Conservation (phyloP, 2,113 vertebrate genomes). For the Spermophilus dauricus region DNA sequence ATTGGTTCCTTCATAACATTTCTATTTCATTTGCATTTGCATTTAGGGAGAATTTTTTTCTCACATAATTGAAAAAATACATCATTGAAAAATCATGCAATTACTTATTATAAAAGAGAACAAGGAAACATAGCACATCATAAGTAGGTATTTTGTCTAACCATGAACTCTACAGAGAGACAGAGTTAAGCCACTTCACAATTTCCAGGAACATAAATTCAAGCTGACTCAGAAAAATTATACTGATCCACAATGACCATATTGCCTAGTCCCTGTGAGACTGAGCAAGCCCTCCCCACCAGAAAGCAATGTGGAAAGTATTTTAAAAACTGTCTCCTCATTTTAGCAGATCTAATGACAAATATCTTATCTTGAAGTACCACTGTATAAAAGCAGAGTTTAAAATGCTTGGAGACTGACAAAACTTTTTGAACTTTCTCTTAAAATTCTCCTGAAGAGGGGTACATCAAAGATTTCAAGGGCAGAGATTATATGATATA, state of each 20-base stretch:
- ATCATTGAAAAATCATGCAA: background rate
- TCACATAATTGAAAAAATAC: conserved; percentile 39
- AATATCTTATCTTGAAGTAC: background rate
- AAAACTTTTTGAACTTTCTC: background rate
- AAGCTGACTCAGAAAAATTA: background rate
- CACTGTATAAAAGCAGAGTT: background rate
- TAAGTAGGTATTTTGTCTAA: conserved; percentile 21
- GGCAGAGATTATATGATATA: background rate
- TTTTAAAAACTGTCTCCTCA: background rate
- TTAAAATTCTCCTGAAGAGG: background rate
- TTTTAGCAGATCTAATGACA: background rate
- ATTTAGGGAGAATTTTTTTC: conserved; percentile 51
- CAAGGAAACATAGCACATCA: background rate
- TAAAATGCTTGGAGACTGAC: background rate
- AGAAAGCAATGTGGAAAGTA: background rate
- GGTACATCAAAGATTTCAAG: background rate
- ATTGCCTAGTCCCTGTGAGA: background rate
- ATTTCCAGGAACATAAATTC: background rate
- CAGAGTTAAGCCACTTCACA: background rate
- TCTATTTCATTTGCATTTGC: conserved; percentile 37
- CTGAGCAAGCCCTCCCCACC: background rate
- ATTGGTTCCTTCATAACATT: conserved; percentile 15
- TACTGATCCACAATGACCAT: background rate
- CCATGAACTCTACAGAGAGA: conserved; percentile 3
- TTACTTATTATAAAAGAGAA: conserved; percentile 17